Percentiles rank a stretch among this genome's conserved stretches.
phyloP scores from a whole-genome alignment of 2,888 invertebrate genomes.

The Pollenia griseotomentosa region DNA sequence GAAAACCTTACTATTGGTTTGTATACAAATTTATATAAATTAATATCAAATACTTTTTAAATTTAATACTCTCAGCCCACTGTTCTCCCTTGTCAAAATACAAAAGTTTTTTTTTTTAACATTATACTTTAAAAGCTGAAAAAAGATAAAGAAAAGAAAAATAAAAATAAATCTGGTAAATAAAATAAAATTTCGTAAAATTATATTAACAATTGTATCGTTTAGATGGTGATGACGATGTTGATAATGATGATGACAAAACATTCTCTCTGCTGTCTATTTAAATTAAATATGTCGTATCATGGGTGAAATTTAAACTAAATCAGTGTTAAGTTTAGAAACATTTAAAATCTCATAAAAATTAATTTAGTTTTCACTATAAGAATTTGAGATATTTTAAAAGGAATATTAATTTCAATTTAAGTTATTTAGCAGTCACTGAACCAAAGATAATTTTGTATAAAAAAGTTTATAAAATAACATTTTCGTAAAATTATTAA shows the following conservation, averaged over 20 bases:
- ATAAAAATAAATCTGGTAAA: conserved; percentile 22
- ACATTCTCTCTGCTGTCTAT: conserved; percentile 42
- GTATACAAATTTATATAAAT: no score
- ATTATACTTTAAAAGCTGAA: background rate
- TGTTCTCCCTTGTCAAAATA: background rate
- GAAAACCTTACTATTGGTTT: no score
- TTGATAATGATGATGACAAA: conserved; percentile 40
- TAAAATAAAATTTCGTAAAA: conserved; percentile 50
- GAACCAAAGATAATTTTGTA: no score
- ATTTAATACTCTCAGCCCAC: background rate
- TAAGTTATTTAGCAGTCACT: no score
- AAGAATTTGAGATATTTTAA: no score
- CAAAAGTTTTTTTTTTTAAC: background rate
- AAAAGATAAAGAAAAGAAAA: background rate
- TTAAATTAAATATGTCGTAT: conserved; percentile 15
- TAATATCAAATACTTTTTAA: background rate
- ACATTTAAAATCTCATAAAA: conserved; percentile 20
- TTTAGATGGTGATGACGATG: conserved; percentile 28
- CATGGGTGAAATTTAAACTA: conserved; percentile 9
- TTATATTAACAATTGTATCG: conserved; percentile 57
- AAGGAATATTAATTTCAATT: no score
- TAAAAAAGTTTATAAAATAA: no score
- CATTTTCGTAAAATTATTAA: no score
- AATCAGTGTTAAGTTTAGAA: background rate
- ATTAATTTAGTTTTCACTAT: background rate